phyloP scores from a whole-genome alignment of 2,797 vertebrate genomes.

The Serranus cabrilla region DNA sequence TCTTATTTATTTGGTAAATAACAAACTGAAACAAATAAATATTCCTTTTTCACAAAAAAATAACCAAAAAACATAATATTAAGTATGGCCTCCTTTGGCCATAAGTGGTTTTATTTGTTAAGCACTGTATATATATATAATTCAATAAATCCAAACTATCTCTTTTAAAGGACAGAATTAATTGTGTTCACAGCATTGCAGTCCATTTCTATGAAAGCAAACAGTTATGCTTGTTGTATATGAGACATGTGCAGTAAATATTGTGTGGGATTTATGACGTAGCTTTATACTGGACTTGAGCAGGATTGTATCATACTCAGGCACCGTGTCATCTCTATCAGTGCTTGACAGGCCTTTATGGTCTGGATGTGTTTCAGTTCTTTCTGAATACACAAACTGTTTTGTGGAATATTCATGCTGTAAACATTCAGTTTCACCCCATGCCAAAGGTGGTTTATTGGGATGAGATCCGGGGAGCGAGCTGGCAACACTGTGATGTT shows the following conservation, averaged over 20 bases:
- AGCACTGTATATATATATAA: too few species aligned
- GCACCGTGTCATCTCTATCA: slow-evolving; percentile 1
- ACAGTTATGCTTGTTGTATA: slow-evolving; percentile 2
- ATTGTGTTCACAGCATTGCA: neutral
- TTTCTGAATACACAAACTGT: neutral
- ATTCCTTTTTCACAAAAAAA: too few species aligned
- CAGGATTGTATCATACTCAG: slow-evolving; percentile 8
- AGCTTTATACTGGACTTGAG: slow-evolving; percentile 10
- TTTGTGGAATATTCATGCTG: slow-evolving; percentile 34
- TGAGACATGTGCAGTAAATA: slow-evolving; percentile 10
- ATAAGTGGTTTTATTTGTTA: too few species aligned
- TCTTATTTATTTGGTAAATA: too few species aligned
- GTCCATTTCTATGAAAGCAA: slow-evolving; percentile 10
- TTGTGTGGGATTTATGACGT: slow-evolving; percentile 5
- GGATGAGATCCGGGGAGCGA: slow-evolving; percentile 25
- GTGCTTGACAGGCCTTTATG: slow-evolving; percentile 16
- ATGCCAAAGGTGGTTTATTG: slow-evolving; percentile 31
- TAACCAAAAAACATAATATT: too few species aligned
- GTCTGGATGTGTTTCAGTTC: slow-evolving; percentile 13
- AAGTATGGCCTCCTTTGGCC: too few species aligned
- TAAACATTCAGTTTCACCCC: slow-evolving; percentile 32
- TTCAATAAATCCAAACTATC: too few species aligned
- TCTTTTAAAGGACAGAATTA: neutral
- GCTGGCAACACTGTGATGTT: slow-evolving; percentile 36
- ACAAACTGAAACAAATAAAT: too few species aligned